phyloP scores from a whole-genome alignment of 2,888 invertebrate genomes.

The Minunthozetes semirufus region DNA sequence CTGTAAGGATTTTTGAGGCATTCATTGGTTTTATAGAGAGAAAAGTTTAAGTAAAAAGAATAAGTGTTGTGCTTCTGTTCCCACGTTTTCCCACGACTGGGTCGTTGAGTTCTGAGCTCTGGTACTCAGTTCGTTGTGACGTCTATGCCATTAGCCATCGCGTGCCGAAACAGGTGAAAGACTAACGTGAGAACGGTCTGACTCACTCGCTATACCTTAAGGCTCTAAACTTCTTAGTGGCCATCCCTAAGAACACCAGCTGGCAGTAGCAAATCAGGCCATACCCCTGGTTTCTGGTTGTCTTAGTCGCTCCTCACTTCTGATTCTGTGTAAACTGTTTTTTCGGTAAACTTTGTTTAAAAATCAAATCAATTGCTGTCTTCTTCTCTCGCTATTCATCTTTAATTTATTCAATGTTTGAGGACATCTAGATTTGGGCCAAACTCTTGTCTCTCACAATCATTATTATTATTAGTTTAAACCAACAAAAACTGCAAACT shows the following conservation, averaged over 20 bases:
- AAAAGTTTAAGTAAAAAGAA: conserved; percentile 10
- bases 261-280: conserved; percentile 16
- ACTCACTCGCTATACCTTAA: conserved; percentile 27
- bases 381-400: too few species aligned
- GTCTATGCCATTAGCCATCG: conserved; percentile 23
- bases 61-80: conserved; percentile 12
- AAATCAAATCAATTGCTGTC: neutral
- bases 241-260: neutral
- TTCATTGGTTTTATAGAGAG: conserved; percentile 16
- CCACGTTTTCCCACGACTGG: conserved; percentile 30
- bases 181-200: conserved; percentile 28
- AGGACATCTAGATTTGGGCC: neutral
- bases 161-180: conserved; percentile 33
- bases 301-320: neutral
- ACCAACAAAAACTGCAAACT: too few species aligned
- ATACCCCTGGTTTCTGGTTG: neutral
- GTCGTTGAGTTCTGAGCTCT: conserved; percentile 20
- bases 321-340: neutral
- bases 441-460: neutral
- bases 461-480: neutral
- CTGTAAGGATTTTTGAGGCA: neutral
- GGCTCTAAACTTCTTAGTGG: conserved; percentile 9
- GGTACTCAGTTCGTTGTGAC: neutral
- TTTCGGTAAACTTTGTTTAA: neutral
- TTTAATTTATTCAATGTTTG: neutral